Evolutionary conservation across 2,797 vertebrate species (phyloP), one percentile per base, ranked within the genome.

Genomic region (Manis crassicaudata): DNA sequence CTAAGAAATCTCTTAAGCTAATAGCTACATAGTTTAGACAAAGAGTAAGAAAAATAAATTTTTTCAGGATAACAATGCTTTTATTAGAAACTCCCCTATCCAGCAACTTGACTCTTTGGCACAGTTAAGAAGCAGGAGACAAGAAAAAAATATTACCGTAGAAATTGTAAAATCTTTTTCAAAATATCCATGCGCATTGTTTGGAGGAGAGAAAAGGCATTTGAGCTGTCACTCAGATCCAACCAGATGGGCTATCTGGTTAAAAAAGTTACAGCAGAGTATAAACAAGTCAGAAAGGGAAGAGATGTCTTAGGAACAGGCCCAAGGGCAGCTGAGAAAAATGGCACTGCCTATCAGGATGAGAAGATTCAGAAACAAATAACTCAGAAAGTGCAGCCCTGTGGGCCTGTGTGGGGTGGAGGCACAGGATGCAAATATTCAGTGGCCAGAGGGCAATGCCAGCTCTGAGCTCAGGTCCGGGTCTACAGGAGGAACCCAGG

Each of bases 1-100:
- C 76, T 92, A 52, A 95, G 77, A 96, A 94, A 76, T 92, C 43
- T 92, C 81, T 58, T n/a, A 29, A 43, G 27, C 25, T 76, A 46
- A 89, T 37, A 84, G 56, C 80, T 84, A 27, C 0, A 0, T 86
- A 52, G 70, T 92, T 92, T 37, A 25, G 43, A 58, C 4, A 4
- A 84, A 68, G 16, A 58, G 3, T 62, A 92, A 97, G 54, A 92
- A 68, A 94, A 89, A 50, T 18, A 46, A 2, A 8, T 52, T 35
- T 84, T 58, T 83, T 72, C 70, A 56, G 20, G 16, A 7, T 63
- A 73, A 75, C 8, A 56, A 50, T 43, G 94, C 25, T 40, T 17
- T 46, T 91, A 9, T 25, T 80, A 25, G 37, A 92, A 96, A 90
- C 29, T 50, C 35, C 25, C 88, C 40, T 54, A 1, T 56, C 50